Percentiles rank a stretch among this genome's conserved stretches.
These are phyloP conservation scores for Alectura lathami DNA, from an alignment of 2,113 vertebrate genomes.

Conservation along the genomic window DNA sequence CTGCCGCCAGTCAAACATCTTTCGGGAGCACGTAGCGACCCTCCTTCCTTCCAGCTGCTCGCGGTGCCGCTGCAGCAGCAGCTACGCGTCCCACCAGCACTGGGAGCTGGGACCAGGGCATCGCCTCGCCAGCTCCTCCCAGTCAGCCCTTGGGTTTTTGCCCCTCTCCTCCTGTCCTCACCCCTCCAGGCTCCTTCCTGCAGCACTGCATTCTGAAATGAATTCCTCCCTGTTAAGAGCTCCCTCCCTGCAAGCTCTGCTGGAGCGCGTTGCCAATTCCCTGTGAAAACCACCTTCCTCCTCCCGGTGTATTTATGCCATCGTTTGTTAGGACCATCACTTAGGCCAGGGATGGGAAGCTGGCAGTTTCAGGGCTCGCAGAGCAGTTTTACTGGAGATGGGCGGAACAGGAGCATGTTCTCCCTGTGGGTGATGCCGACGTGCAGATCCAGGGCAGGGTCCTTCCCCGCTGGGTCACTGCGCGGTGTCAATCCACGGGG, in stretches of 20 bases:
- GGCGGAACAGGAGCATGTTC: not conserved
- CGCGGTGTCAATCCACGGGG: not conserved
- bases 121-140: not conserved
- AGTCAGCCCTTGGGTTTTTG: not conserved
- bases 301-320: slow-evolving; percentile 36
- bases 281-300: not conserved
- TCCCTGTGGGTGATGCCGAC: not conserved
- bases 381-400: not conserved
- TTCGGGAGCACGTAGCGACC: slow-evolving; percentile 54
- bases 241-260: not conserved
- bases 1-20: slow-evolving; percentile 27
- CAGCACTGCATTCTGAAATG: not conserved
- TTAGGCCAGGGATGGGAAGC: not conserved
- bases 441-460: not conserved
- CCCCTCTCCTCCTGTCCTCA: not conserved
- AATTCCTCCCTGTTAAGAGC: not conserved
- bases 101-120: slow-evolving; percentile 1
- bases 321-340: slow-evolving; percentile 26
- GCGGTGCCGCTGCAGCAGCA: not conserved
- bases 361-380: slow-evolving; percentile 20
- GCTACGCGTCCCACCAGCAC: slow-evolving; percentile 53
- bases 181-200: not conserved
- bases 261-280: not conserved
- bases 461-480: not conserved
- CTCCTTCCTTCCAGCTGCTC: not conserved